Evolutionary conservation across 2,888 invertebrate genomes (phyloP).

Genomic region (Hemicrepidius hirtus): DNA sequence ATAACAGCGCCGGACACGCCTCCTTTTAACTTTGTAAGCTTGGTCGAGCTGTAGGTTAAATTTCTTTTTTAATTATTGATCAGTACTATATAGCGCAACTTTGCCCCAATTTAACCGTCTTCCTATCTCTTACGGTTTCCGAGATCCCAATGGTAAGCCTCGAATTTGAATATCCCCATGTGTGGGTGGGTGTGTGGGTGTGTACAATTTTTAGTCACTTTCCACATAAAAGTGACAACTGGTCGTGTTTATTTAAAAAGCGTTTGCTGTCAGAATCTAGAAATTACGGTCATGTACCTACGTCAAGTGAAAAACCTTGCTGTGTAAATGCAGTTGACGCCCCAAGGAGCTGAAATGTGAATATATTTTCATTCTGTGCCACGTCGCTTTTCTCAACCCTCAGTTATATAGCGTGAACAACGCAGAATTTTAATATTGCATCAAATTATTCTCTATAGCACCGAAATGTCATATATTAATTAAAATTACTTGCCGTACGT

Average conservation of each 20-base stretch:
- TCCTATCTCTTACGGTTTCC: too few relatives aligned
- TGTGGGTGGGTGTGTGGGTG: too few relatives aligned
- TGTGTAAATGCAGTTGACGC: slow-evolving; percentile 42
- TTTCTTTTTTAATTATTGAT: too few relatives aligned
- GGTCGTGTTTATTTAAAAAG: slow-evolving; percentile 1
- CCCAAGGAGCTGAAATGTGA: slow-evolving; percentile 43
- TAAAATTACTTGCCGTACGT: slow-evolving; percentile 18
- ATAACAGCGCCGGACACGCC: too few relatives aligned
- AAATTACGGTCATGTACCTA: slow-evolving; percentile 19
- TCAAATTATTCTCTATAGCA: slow-evolving; percentile 25
- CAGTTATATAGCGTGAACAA: slow-evolving; percentile 29
- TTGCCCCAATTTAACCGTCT: too few relatives aligned
- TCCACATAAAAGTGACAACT: neutral
- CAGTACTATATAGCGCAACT: too few relatives aligned
- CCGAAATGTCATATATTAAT: slow-evolving; percentile 33
- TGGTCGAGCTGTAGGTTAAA: too few relatives aligned
- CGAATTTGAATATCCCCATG: too few relatives aligned
- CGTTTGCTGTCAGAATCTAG: slow-evolving; percentile 20
- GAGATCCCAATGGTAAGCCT: too few relatives aligned
- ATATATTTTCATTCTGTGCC: slow-evolving; percentile 38
- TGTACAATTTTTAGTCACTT: too few relatives aligned
- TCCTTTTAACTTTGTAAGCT: too few relatives aligned
- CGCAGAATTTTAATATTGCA: slow-evolving; percentile 44
- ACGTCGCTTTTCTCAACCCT: slow-evolving; percentile 11
- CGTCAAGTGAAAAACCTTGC: slow-evolving; percentile 42